Evolutionary conservation across 1,140 invertebrate genomes (phyloP).

Genomic region (Oppia nitens): DNA sequence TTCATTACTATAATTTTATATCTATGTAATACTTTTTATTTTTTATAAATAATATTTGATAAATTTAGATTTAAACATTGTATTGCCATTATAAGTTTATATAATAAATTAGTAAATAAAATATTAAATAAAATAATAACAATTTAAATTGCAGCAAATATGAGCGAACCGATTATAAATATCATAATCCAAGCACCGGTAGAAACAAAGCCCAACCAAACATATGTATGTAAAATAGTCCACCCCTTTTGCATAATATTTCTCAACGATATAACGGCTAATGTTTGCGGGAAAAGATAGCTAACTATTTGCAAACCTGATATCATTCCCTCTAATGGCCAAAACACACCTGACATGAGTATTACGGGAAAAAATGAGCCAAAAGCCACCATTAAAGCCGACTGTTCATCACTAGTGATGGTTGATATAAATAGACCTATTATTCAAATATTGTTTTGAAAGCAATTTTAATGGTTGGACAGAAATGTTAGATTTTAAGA

Average conservation of each 20-base stretch:
- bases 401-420: constrained; percentile 35
- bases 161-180: too few relatives aligned
- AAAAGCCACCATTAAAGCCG: constrained; percentile 75
- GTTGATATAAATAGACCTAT: constrained; percentile 11
- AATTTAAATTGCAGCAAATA: too few relatives aligned
- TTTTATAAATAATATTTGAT: too few relatives aligned
- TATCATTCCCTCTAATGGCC: constrained; percentile 85
- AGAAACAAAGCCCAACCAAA: not conserved
- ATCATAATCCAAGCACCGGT: not conserved
- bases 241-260: constrained; percentile 54
- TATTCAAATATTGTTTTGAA: not conserved
- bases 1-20: too few relatives aligned
- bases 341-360: constrained; percentile 62
- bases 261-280: constrained; percentile 70
- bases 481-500: not conserved
- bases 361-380: constrained; percentile 82
- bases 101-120: too few relatives aligned
- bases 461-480: not conserved
- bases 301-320: constrained; percentile 58
- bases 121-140: too few relatives aligned
- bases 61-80: too few relatives aligned
- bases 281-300: constrained; percentile 64
- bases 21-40: too few relatives aligned
- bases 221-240: constrained; percentile 31
- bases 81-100: too few relatives aligned